Evolutionary conservation across 2,888 invertebrate genomes (phyloP).

Genomic region (Thalpophila matura): DNA sequence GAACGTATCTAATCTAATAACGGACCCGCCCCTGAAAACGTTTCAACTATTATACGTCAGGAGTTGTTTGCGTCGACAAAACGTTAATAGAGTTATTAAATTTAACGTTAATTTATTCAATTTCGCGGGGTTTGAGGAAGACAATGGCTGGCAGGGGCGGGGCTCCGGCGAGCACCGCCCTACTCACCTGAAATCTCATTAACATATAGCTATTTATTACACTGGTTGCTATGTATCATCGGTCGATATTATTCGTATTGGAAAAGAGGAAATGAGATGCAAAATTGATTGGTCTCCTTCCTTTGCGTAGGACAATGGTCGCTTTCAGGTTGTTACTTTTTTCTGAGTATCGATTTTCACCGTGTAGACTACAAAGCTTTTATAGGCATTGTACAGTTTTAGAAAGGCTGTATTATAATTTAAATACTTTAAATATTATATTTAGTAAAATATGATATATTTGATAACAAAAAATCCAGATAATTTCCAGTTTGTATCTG

Average conservation of each 20-base stretch:
- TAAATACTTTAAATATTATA: no score
- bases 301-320: slow-evolving; percentile 20
- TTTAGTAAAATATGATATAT: no score
- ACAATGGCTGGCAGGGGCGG: slow-evolving; percentile 86
- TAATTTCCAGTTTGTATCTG: no score
- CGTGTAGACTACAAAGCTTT: not conserved
- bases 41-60: slow-evolving; percentile 82
- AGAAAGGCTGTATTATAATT: no score
- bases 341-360: slow-evolving; percentile 43
- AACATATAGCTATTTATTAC: slow-evolving; percentile 65
- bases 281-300: slow-evolving; percentile 33
- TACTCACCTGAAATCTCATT: slow-evolving; percentile 82
- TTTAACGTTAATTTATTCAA: slow-evolving; percentile 90
- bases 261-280: slow-evolving; percentile 52
- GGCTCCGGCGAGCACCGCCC: slow-evolving; percentile 75
- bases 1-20: slow-evolving; percentile 84
- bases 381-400: not conserved
- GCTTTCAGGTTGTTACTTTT: slow-evolving; percentile 13
- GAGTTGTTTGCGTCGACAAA: slow-evolving; percentile 85
- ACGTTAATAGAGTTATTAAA: slow-evolving; percentile 89
- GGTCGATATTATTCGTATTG: slow-evolving; percentile 53
- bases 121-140: slow-evolving; percentile 77
- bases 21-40: slow-evolving; percentile 79
- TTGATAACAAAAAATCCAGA: no score
- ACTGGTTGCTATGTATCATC: slow-evolving; percentile 61